A percentile compares a stretch with the other conserved stretches of the same genome.
Conservation (phyloP, 2,888 invertebrate genomes). For the Leucoma salicis region DNA sequence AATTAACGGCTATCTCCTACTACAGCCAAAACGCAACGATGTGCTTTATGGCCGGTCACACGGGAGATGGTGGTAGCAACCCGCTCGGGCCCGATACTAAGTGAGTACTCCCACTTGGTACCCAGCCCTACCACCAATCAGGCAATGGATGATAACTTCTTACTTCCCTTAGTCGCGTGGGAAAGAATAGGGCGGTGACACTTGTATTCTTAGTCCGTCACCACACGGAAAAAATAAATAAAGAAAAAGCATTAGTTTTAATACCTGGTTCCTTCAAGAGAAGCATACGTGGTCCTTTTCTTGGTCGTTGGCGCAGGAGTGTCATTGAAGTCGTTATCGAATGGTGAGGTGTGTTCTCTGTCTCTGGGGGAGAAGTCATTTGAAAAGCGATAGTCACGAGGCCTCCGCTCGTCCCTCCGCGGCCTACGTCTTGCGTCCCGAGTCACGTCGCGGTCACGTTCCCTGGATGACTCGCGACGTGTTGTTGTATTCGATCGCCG, state of each 20-base stretch:
- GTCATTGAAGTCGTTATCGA: slow-evolving; percentile 83
- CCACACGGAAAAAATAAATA: too few relatives aligned
- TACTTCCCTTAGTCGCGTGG: too few relatives aligned
- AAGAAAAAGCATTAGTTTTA: not conserved
- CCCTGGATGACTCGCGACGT: slow-evolving; percentile 33
- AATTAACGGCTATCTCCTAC: too few relatives aligned
- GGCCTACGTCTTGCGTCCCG: slow-evolving; percentile 37
- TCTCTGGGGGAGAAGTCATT: slow-evolving; percentile 84
- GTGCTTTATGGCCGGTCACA: too few relatives aligned
- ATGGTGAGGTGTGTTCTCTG: slow-evolving; percentile 77
- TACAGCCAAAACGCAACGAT: too few relatives aligned
- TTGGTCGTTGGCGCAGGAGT: slow-evolving; percentile 56
- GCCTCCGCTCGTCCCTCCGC: slow-evolving; percentile 41
- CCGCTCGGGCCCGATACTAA: too few relatives aligned
- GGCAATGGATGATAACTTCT: too few relatives aligned
- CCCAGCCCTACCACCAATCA: too few relatives aligned
- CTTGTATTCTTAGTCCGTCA: too few relatives aligned
- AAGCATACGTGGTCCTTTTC: slow-evolving; percentile 62
- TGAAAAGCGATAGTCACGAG: slow-evolving; percentile 76
- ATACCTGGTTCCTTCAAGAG: slow-evolving; percentile 67
- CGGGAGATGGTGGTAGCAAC: too few relatives aligned
- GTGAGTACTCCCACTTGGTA: too few relatives aligned
- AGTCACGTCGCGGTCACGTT: slow-evolving; percentile 28
- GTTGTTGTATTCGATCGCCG: slow-evolving; percentile 46
- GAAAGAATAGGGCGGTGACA: too few relatives aligned